Evolutionary conservation across 2,888 invertebrate genomes (phyloP).

Genomic region (Phymatocera aterrima): DNA sequence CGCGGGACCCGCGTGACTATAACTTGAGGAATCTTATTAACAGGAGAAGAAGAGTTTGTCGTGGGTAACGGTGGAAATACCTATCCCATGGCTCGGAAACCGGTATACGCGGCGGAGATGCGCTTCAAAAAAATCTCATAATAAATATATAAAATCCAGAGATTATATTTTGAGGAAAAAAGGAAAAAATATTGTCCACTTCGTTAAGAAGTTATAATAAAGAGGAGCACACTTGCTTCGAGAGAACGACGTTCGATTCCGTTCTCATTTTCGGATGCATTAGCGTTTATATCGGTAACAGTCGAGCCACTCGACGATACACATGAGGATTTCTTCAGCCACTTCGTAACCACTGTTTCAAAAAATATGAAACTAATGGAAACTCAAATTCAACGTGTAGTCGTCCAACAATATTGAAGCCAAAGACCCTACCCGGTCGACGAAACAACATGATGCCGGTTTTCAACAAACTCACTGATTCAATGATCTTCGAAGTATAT

Average conservation of each 20-base stretch:
- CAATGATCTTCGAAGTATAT: background rate
- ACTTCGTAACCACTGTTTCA: too few relatives aligned
- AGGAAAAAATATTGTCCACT: background rate
- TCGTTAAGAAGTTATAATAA: background rate
- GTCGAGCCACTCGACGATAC: too few relatives aligned
- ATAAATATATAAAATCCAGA: background rate
- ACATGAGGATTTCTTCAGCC: too few relatives aligned
- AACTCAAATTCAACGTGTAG: background rate
- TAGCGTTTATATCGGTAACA: too few relatives aligned
- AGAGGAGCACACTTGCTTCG: too few relatives aligned
- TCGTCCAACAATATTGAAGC: background rate
- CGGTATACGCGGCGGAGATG: conserved; percentile 39
- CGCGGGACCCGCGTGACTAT: background rate
- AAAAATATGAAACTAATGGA: background rate
- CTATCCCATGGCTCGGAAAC: conserved; percentile 34
- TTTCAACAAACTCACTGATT: background rate
- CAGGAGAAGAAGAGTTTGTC: background rate
- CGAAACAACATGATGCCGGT: background rate
- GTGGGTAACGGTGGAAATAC: conserved; percentile 44
- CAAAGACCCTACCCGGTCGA: background rate
- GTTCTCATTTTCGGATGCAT: background rate
- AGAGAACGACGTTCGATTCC: too few relatives aligned
- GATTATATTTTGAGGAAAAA: conserved; percentile 18
- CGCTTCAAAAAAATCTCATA: conserved; percentile 34
- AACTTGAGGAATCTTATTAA: conserved; percentile 40